Evolutionary conservation across 2,113 vertebrate genomes (phyloP), one percentile per base, ranked within the genome.

Genomic region (Sebastes fasciatus): DNA sequence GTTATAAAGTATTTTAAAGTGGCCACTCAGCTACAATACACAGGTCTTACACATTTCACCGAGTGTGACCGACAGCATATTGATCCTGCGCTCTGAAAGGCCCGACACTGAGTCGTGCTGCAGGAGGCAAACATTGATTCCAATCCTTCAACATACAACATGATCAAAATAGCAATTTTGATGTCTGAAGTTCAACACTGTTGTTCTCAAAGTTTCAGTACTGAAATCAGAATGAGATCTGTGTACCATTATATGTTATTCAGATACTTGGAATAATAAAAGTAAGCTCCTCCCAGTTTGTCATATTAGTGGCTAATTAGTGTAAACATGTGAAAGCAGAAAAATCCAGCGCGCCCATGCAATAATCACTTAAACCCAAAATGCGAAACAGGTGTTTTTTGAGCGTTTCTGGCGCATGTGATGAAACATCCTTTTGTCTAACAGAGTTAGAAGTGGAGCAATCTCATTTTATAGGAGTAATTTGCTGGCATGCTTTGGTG

Each of bases 301-400:
- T 26, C 68, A 48, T 81, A 57, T 65, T 67, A 61, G 40, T 21
- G 16, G 6, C 19, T 54, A 63, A 80, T 83, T 58, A 54, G 66
- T 80, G 40, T 60, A 23, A 65, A 76, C 19, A 72, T n/a, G 10
- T 85, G 17, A 54, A 75, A 61, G 16, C 46, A 68, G 52, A 74
- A 43, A 66, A 55, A 76, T 72, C 64, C 60, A 68, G 11, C 13
- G 69, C 73, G 40, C 23, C 51, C 45, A 26, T 89, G 60, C 76
- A 88, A 48, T 13, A 71, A 54, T 80, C 63, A 77, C 63, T 69
- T 34, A 58, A 74, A 51, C 23, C 42, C 26, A 80, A 82, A 34
- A 90, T 86, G 65, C 26, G 23, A 74, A 90, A 87, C 84, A 88
- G 82, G 80, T 88, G 86, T 67, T 70, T 67, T 69, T 62, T 63